A percentile compares a stretch with the other conserved stretches of the same genome.
Evolutionary conservation across 1,140 invertebrate species (phyloP).

Genomic region (Polyergus mexicanus): DNA sequence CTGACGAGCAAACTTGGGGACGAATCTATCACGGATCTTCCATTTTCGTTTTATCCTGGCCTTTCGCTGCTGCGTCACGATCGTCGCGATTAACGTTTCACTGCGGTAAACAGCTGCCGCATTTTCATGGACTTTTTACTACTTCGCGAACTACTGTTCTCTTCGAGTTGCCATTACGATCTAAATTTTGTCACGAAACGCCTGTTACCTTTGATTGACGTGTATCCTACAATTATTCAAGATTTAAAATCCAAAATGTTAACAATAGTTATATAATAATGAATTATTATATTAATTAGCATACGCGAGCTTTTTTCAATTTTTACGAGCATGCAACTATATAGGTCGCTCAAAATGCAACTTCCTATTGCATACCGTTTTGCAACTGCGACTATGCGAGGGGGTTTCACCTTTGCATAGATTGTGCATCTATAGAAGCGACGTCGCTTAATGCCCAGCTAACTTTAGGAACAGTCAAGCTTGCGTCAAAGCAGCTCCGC

Average conservation of each 20-base stretch:
- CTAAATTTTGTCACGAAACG: conserved; percentile 51
- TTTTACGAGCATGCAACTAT: neutral
- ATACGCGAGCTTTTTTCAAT: neutral
- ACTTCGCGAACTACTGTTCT: conserved; percentile 48
- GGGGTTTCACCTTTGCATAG: conserved; percentile 7
- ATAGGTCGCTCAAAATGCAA: conserved; percentile 12
- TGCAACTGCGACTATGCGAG: neutral
- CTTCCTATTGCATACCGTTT: neutral
- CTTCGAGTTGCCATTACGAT: conserved; percentile 52
- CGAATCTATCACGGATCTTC: conserved; percentile 41
- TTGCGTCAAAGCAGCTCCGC: conserved; percentile 37
- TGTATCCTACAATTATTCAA: neutral
- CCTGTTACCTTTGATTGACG: conserved; percentile 30
- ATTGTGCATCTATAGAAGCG: conserved; percentile 24
- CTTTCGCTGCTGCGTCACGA: conserved; percentile 50
- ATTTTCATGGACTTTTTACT: conserved; percentile 55
- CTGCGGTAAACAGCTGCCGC: conserved; percentile 63
- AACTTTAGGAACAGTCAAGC: conserved; percentile 54
- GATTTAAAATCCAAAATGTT: neutral
- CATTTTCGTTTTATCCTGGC: conserved; percentile 59
- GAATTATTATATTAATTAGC: neutral
- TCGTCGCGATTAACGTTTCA: conserved; percentile 60
- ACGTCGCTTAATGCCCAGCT: conserved; percentile 52
- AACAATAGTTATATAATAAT: neutral
- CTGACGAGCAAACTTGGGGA: conserved; percentile 59